These are phyloP conservation scores for Bradypodion ventrale DNA, from an alignment of 2,797 vertebrate species.

Conservation along the genomic window DNA sequence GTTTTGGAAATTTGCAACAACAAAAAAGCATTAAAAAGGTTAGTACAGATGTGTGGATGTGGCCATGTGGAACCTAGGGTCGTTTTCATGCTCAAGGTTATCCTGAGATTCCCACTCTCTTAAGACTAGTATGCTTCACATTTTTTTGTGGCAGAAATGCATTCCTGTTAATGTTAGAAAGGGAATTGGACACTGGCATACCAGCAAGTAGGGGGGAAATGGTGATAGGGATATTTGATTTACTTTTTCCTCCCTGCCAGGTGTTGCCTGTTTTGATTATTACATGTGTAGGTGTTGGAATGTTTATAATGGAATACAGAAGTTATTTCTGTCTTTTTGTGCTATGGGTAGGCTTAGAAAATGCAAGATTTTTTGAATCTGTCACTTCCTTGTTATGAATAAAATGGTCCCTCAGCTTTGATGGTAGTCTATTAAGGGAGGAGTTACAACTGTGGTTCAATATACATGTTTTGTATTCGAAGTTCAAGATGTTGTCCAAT, in stretches of 20 bases:
- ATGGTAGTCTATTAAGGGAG: neutral
- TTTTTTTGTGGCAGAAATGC: neutral
- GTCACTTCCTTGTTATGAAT: neutral
- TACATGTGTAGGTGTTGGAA: neutral
- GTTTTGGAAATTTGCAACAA: conserved; percentile 28
- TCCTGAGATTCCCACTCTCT: neutral
- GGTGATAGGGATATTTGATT: neutral
- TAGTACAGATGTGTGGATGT: neutral
- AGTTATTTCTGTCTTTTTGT: neutral
- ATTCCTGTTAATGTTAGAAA: neutral
- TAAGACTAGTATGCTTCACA: neutral
- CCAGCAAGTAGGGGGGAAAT: neutral
- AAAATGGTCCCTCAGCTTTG: neutral
- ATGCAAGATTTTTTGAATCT: neutral
- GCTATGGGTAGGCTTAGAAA: neutral
- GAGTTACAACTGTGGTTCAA: neutral
- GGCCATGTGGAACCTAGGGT: neutral
- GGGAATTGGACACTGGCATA: neutral
- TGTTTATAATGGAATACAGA: neutral
- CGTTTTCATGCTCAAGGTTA: neutral
- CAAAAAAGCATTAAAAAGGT: conserved; percentile 5
- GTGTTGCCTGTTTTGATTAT: neutral
- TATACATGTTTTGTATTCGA: neutral
- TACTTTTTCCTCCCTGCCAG: neutral
- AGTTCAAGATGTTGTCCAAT: neutral